Conservation (phyloP, 2,797 vertebrate species). For the Poecilia gillii region DNA sequence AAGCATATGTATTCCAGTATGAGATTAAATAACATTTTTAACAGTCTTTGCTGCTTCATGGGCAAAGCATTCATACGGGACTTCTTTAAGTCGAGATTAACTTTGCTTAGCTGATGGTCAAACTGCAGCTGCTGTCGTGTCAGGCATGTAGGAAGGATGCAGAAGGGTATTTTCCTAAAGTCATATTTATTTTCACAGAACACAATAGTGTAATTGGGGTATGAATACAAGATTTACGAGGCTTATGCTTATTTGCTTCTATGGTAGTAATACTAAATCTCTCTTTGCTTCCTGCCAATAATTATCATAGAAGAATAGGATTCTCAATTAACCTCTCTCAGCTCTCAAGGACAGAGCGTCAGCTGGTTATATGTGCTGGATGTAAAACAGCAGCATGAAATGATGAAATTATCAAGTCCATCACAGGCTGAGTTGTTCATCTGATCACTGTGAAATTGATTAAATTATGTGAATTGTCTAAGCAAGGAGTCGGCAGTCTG, state of each 20-base stretch:
- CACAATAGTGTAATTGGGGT: background rate
- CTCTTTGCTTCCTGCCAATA: conserved; percentile 2
- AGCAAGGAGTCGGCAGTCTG: conserved; percentile 16
- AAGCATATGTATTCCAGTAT: background rate
- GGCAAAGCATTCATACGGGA: background rate
- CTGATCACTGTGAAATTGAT: conserved; percentile 46
- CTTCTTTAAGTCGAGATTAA: background rate
- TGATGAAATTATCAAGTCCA: conserved; percentile 38
- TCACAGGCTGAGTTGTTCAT: conserved; percentile 23
- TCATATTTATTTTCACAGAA: background rate
- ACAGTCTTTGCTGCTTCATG: background rate
- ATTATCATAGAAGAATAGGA: background rate
- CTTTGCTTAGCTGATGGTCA: background rate
- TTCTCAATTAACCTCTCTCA: background rate
- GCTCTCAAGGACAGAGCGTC: conserved; percentile 4
- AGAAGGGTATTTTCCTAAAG: background rate
- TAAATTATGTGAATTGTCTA: conserved; percentile 39
- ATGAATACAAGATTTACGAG: background rate
- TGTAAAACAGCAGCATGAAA: conserved; percentile 29
- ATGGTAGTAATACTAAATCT: background rate
- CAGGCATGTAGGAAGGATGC: background rate
- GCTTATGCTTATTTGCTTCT: background rate
- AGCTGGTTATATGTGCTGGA: conserved; percentile 3
- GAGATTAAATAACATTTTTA: background rate
- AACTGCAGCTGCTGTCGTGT: background rate